Base-by-base conservation (phyloP, 2,888 invertebrate species). In the Drosophila formosana region DNA sequence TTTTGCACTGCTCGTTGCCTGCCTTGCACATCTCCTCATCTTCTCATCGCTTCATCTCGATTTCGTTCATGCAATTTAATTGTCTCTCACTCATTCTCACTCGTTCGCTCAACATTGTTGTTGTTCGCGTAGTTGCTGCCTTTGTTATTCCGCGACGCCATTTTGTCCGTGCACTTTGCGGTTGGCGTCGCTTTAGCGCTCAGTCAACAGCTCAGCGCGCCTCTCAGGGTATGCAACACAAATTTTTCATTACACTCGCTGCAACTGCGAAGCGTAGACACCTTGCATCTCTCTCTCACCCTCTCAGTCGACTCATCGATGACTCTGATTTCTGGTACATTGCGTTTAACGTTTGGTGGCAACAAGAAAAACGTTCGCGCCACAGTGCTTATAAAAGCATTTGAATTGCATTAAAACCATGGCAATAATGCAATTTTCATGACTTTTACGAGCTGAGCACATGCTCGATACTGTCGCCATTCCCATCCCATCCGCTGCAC, bases 371-470 rank as follows among this genome's bases (percentile, higher is more conserved):
- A n/a, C 55, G 55, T 64, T 50, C 30, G 47, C 34, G 47, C 56
- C 39, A 46, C 41, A 47, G n/a, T 50, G 66, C 62, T 66, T 58
- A 56, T 68, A 68, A 82, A 71, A 77, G 72, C 80, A 75, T 63
- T 78, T 64, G 64, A 78, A 78, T 80, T 86, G 71, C 78, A 82
- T 87, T 81, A 84, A 71, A 73, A 30, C 41, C 66, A 69, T 46
- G 69, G 52, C 50, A 71, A 80, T 78, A 81, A 75, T 68, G 72
- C 65, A 75, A 79, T 81, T 81, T 87, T 64, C 71, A 72, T 71
- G 39, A 39, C 78, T 66, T 70, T 73, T 72, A 65, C 70, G 64
- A 47, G 55, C 41, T 37, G 25, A 18, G 32, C 52, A 76, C 64
- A 64, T 60, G 57, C 61, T 23, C 23, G 26, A 25, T 34, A 13